A percentile compares a stretch with the other conserved stretches of the same genome.
Evolutionary conservation across 53 echinoderm and acorn worm species (phyloP).

Genomic region (Antedon mediterranea): DNA sequence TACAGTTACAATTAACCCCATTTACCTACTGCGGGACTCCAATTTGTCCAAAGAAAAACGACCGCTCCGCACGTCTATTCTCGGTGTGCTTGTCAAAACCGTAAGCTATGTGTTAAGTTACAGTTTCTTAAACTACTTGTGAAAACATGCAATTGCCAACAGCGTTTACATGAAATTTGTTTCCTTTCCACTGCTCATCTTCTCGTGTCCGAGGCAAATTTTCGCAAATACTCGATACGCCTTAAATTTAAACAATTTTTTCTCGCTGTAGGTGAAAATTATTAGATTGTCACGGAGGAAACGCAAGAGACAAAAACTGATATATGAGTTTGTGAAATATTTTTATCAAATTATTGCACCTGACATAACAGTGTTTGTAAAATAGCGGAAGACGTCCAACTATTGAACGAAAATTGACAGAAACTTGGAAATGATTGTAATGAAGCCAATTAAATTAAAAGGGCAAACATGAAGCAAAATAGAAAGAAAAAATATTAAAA

Average conservation of each 20-base stretch:
- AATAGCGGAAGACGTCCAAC: not conserved
- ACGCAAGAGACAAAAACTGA: not conserved
- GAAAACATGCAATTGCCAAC: not conserved
- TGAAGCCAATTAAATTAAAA: not conserved
- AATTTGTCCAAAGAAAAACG: slow-evolving; percentile 1
- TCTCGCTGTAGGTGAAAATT: not conserved
- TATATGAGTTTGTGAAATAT: not conserved
- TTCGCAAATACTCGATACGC: not conserved
- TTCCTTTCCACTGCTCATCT: not conserved
- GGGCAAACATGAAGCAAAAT: not conserved
- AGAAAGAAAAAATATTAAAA: not conserved
- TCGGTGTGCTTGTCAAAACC: not conserved
- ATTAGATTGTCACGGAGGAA: not conserved
- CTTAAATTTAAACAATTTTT: not conserved
- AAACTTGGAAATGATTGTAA: not conserved
- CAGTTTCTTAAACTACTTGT: not conserved
- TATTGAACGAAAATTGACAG: not conserved
- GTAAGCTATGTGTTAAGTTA: slow-evolving; percentile 1
- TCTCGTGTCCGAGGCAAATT: not conserved
- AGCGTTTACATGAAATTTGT: not conserved
- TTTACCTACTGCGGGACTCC: not conserved
- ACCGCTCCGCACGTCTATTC: not conserved
- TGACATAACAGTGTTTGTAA: not conserved
- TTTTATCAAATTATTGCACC: not conserved
- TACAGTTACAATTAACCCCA: slow-evolving; percentile 1